Evolutionary conservation across 1,140 invertebrate genomes (phyloP).

Genomic region (Sitophilus oryzae): DNA sequence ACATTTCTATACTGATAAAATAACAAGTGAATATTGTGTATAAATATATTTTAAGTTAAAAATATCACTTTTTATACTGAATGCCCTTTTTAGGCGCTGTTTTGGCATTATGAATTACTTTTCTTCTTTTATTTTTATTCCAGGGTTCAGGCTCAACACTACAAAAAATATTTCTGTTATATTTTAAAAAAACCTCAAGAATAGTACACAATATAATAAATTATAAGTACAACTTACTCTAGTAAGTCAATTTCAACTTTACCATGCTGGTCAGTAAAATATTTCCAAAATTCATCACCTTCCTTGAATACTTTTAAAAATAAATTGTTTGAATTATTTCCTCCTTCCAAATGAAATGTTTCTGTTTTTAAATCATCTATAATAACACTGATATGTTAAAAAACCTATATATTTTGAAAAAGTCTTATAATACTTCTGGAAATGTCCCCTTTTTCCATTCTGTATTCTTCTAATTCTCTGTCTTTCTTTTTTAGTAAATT

Average conservation of each 20-base stretch:
- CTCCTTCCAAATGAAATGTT: conserved; percentile 19
- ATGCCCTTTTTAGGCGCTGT: no score
- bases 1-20: no score
- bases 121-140: conserved; percentile 8
- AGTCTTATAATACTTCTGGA: conserved; percentile 25
- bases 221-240: no score
- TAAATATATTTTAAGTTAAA: no score
- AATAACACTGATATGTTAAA: neutral
- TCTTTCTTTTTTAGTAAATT: conserved; percentile 32
- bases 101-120: no score
- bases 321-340: conserved; percentile 10
- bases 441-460: conserved; percentile 31
- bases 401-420: neutral
- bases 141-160: conserved; percentile 14
- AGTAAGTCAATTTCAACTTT: neutral
- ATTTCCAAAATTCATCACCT: conserved; percentile 12
- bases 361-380: conserved; percentile 24
- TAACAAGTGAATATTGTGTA: no score
- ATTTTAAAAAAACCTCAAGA: neutral
- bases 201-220: no score
- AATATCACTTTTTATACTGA: no score
- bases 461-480: conserved; percentile 31
- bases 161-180: neutral
- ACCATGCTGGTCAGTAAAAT: conserved; percentile 14
- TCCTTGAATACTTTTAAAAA: conserved; percentile 23